Evolutionary conservation across 2,888 invertebrate genomes (phyloP).

Genomic region (Mylabris sibirica): DNA sequence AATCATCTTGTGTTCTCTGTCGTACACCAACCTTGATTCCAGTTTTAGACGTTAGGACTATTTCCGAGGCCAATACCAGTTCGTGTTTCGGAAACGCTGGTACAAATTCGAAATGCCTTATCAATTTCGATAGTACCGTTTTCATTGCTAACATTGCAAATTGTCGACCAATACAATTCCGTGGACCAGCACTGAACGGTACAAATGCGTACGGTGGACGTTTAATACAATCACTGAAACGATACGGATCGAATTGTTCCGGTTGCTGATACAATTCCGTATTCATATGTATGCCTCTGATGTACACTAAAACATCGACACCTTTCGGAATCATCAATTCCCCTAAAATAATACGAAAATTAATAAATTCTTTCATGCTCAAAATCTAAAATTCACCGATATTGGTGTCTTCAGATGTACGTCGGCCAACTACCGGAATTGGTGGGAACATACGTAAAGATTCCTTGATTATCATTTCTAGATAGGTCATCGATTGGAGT

Average conservation of each 20-base stretch:
- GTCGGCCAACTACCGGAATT: not conserved
- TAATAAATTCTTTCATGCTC: not conserved
- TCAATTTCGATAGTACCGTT: not conserved
- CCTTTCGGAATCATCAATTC: not conserved
- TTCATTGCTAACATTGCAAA: conserved; percentile 4
- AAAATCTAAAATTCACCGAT: not conserved
- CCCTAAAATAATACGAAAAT: not conserved
- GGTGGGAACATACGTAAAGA: not conserved
- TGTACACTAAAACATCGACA: not conserved
- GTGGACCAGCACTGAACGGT: not conserved
- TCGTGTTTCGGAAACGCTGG: conserved; percentile 16
- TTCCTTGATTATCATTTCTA: not conserved
- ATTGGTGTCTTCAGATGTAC: not conserved
- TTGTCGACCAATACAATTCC: conserved; percentile 12
- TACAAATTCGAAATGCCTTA: conserved; percentile 14
- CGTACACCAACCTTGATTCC: not conserved
- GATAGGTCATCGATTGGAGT: not conserved
- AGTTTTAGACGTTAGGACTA: not conserved
- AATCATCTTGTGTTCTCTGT: not conserved
- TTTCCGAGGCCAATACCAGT: not conserved
- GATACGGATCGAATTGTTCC: not conserved
- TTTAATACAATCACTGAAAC: not conserved
- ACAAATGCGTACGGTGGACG: conserved; percentile 19
- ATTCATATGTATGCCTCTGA: conserved; percentile 21
- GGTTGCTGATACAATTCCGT: not conserved